phyloP scores from a whole-genome alignment of 2,113 vertebrate species.

The Plotosus lineatus region DNA sequence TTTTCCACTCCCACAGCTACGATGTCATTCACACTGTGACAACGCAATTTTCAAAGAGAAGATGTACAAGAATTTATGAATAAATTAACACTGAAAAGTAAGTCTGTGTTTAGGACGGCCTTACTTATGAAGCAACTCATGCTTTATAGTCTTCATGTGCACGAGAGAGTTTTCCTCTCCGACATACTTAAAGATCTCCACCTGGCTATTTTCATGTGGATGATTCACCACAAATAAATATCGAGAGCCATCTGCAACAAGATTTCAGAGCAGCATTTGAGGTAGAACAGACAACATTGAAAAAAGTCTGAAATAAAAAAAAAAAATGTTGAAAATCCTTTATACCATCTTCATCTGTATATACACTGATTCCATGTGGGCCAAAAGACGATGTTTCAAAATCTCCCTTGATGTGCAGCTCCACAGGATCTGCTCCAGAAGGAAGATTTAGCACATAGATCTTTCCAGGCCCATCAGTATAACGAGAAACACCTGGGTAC shows the following conservation, averaged over 20 bases:
- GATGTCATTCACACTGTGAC: slow-evolving; percentile 85
- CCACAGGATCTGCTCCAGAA: slow-evolving; percentile 67
- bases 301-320: not conserved
- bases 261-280: not conserved
- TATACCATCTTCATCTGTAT: slow-evolving; percentile 77
- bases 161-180: slow-evolving; percentile 79
- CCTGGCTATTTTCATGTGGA: slow-evolving; percentile 77
- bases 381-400: slow-evolving; percentile 86
- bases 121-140: slow-evolving; percentile 84
- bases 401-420: slow-evolving; percentile 78
- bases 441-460: slow-evolving; percentile 82
- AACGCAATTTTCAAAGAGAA: slow-evolving; percentile 13
- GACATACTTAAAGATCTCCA: slow-evolving; percentile 85
- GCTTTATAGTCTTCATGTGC: slow-evolving; percentile 84
- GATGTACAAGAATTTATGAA: not conserved
- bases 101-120: not conserved
- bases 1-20: slow-evolving; percentile 82
- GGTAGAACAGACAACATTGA: not conserved
- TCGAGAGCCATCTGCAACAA: slow-evolving; percentile 73
- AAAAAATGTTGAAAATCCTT: not conserved
- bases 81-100: not conserved
- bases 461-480: slow-evolving; percentile 75
- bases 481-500: slow-evolving; percentile 65
- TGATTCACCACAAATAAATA: slow-evolving; percentile 92
- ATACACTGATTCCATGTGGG: slow-evolving; percentile 89